Base-by-base conservation (phyloP, 2,888 invertebrate genomes). In the Protula sp. region DNA sequence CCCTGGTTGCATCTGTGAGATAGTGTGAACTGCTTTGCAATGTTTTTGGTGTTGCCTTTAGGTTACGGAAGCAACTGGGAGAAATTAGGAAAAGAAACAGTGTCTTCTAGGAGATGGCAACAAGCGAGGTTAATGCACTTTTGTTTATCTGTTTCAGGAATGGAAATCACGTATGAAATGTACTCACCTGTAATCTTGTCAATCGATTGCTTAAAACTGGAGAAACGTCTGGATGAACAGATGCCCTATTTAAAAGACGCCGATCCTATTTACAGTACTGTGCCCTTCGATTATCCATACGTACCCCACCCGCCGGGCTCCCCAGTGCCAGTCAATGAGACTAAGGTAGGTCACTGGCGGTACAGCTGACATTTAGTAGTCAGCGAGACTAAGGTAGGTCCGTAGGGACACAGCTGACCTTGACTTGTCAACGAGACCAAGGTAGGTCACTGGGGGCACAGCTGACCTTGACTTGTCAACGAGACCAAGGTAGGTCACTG, bases 111-210 rank as follows among this genome's bases (percentile, higher is more conserved):
- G 5, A 5, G 22, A 47, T 24, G 24, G 5, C 24, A 47, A 47
- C 3, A 3, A 47, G 47, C 9, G n/a, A 31, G 3, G 31, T 28
- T 54, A 14, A 3, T 5, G 5, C 3, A n/a, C 5, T 54, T 31
- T 28, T n/a, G n/a, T n/a, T n/a, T n/a, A n/a, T n/a, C n/a, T n/a
- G n/a, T n/a, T 38, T 38, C 69, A 85, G 86, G 86, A 29, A 81
- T 88, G 54, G 88, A 89, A 82, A 84, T 90, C 69, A 80, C 85
- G 67, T 97, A 90, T 82, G 89, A 94, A 63, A 82, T 98, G 75
- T 99, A 99, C 75, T 95, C 94, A 82, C 98, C 99, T 19, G 87
- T 90, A 0, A 86, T 99, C 65, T 89, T 89, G 71, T 88, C 87
- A 75, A 88, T 99, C 38, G 92, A 95, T 82, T 91, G 97, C 1